Conservation (phyloP, 2,888 invertebrate species). For the Leptura quadrifasciata region DNA sequence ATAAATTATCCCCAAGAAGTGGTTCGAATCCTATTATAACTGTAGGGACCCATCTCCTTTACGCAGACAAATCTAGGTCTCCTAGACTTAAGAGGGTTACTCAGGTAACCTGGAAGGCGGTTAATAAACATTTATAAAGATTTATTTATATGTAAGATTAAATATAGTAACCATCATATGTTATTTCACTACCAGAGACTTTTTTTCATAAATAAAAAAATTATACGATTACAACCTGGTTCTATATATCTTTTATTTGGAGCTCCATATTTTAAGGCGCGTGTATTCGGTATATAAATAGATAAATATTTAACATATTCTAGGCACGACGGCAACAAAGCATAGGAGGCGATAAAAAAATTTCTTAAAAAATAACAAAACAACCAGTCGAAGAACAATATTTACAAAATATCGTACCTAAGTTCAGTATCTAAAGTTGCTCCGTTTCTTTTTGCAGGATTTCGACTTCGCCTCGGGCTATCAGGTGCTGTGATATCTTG, state of each 20-base stretch:
- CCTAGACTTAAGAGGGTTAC: too few relatives aligned
- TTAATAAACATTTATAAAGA: too few relatives aligned
- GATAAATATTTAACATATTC: not conserved
- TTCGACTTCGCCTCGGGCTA: slow-evolving; percentile 66
- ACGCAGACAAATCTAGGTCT: too few relatives aligned
- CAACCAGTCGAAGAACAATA: slow-evolving; percentile 30
- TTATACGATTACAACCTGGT: too few relatives aligned
- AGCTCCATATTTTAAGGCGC: not conserved
- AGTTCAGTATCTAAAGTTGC: slow-evolving; percentile 72
- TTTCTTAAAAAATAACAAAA: slow-evolving; percentile 17
- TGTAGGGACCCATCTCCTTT: too few relatives aligned
- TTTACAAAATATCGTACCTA: slow-evolving; percentile 64
- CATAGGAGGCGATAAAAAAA: not conserved
- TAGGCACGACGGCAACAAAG: not conserved
- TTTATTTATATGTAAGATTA: too few relatives aligned
- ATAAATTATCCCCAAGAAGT: too few relatives aligned
- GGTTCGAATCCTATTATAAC: too few relatives aligned
- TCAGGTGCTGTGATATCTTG: slow-evolving; percentile 74
- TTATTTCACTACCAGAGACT: too few relatives aligned
- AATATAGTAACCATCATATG: too few relatives aligned
- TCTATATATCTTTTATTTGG: slow-evolving; percentile 3
- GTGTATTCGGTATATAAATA: not conserved
- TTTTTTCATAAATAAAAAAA: too few relatives aligned
- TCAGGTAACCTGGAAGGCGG: too few relatives aligned
- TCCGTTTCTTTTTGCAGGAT: slow-evolving; percentile 66